phyloP scores from a whole-genome alignment of 2,113 vertebrate genomes.

The Cyanoramphus novaezelandiae region DNA sequence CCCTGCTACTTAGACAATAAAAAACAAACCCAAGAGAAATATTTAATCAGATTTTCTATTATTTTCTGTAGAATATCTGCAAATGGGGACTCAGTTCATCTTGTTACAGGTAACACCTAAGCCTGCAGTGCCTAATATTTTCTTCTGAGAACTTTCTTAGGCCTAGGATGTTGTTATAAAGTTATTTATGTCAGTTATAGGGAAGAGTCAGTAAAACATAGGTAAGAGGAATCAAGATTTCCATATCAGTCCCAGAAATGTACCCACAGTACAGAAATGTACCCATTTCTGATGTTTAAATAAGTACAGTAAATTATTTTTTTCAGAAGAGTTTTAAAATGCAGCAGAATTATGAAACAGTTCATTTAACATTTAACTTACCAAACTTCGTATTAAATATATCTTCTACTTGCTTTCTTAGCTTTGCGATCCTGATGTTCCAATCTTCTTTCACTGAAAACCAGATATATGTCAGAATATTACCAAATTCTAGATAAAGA shows the following conservation, averaged over 20 bases:
- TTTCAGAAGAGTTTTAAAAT: not conserved
- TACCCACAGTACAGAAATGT: too few species aligned
- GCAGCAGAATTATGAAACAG: not conserved
- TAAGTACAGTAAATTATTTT: not conserved
- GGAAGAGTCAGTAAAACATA: not conserved
- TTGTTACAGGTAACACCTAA: not conserved
- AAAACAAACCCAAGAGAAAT: not conserved
- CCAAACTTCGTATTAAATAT: slow-evolving; percentile 83
- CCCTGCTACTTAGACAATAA: not conserved
- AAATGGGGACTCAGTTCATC: not conserved
- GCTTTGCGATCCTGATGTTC: slow-evolving; percentile 81
- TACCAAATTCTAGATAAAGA: not conserved
- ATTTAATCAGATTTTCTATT: not conserved
- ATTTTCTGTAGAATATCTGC: not conserved
- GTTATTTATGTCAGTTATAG: not conserved
- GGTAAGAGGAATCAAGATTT: not conserved
- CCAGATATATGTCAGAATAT: not conserved
- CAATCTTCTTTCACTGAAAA: slow-evolving; percentile 80
- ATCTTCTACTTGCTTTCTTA: slow-evolving; percentile 81
- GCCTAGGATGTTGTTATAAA: not conserved
- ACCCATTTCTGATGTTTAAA: not conserved
- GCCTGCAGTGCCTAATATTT: not conserved
- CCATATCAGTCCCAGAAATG: not conserved
- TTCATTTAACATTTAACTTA: slow-evolving; percentile 45
- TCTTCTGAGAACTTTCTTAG: not conserved